Evolutionary conservation across 2,888 invertebrate genomes (phyloP).

Genomic region (Tineola bisselliella): DNA sequence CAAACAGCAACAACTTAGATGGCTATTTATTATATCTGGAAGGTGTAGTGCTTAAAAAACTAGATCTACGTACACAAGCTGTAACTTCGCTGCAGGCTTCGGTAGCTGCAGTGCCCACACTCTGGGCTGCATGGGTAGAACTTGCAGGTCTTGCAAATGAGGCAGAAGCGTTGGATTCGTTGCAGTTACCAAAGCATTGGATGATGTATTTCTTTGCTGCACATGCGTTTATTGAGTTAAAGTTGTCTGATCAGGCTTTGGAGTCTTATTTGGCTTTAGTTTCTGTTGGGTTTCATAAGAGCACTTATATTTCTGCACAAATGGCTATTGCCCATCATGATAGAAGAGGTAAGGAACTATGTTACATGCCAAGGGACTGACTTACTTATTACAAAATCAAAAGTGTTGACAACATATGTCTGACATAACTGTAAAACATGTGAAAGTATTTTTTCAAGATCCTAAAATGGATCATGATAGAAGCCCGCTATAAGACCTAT

Average conservation of each 20-base stretch:
- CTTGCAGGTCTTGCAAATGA: conserved; percentile 85
- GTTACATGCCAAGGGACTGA: no score
- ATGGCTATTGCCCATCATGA: conserved; percentile 94
- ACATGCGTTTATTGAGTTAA: conserved; percentile 88
- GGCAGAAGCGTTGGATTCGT: conserved; percentile 75
- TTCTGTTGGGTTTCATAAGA: conserved; percentile 83
- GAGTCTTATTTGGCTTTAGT: conserved; percentile 82
- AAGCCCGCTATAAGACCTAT: no score
- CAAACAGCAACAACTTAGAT: conserved; percentile 72
- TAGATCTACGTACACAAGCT: conserved; percentile 82
- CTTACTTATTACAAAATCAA: no score
- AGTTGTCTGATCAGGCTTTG: conserved; percentile 89
- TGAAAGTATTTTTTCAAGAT: no score
- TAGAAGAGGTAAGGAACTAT: conserved; percentile 73
- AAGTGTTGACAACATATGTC: no score
- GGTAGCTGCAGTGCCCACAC: conserved; percentile 79
- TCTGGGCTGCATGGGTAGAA: conserved; percentile 97
- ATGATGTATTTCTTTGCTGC: conserved; percentile 93
- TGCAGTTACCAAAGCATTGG: conserved; percentile 88
- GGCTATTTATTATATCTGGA: conserved; percentile 89
- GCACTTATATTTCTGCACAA: conserved; percentile 90
- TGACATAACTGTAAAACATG: no score
- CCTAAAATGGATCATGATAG: no score
- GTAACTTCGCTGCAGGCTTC: conserved; percentile 82
- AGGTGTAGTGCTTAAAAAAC: conserved; percentile 88